Base-by-base conservation (phyloP, 2,888 invertebrate species). In the Nephrotoma guestfalica region DNA sequence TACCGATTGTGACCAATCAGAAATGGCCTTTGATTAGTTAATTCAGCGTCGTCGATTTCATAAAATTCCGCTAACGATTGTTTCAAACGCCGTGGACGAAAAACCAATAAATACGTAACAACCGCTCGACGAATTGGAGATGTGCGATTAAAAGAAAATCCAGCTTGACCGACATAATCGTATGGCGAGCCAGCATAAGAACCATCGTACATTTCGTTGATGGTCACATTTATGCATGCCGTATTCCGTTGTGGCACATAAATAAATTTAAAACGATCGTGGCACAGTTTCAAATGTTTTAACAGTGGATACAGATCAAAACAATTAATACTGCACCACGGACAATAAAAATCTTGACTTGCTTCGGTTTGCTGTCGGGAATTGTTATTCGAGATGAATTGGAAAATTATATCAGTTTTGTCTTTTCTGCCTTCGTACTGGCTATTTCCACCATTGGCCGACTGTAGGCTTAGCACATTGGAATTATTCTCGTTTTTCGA, bases 241-340 rank as follows among this genome's bases (percentile, higher is more conserved):
- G 84, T 84, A 4, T 85, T n/a, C 85, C 87, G 89, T 88, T 94
- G 93, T 88, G 94, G 94, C 92, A 94, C 94, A 90, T 97, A 97
- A 1, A 96, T 95, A 90, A 98, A 97, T 88, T 95, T 95, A 91
- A 97, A 97, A 89, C 97, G 93, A 6, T 96, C 95, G 91, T 98
- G 98, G 90, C 96, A 97, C 86, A 96, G 92, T 90, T 97, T 96
- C 87, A 98, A 93, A 91, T 98, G 97, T 90, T 97, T 97, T 86
- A 98, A 93, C 88, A 98, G 92, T 0, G 96, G 95, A 91, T 97
- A 97, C 30, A 97, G 92, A 47, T 94, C 93, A 86, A 94, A 94
- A 89, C 97, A 97, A 91, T 97, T 96, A 15, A 97, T 92, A 7
- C 96, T 95, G 90, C 98, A 98, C 97, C 97, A 98, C 0, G 97